These are phyloP conservation scores for Hapalemur alaotrensis DNA, from an alignment of 2,797 vertebrate genomes.

Conservation along the genomic window DNA sequence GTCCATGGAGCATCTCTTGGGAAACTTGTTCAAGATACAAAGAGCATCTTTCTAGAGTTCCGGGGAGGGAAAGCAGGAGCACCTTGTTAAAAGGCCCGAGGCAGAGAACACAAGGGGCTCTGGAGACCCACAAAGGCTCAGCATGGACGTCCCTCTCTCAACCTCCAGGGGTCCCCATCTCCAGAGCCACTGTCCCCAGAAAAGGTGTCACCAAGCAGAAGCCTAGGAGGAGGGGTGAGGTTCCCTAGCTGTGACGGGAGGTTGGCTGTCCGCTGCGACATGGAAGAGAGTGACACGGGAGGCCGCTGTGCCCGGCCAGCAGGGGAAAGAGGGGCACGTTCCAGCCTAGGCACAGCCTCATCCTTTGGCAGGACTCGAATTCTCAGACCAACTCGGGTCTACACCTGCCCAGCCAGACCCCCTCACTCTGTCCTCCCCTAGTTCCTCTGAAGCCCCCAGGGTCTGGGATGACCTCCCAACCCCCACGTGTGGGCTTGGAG, in stretches of 20 bases:
- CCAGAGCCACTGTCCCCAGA: background rate
- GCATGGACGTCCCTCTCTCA: background rate
- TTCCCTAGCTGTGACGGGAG: background rate
- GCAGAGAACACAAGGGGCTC: background rate
- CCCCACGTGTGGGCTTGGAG: background rate
- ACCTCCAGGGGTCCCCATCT: background rate
- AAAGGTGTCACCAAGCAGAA: background rate
- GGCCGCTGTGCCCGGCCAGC: background rate
- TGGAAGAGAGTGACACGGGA: background rate
- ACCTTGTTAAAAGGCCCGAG: background rate
- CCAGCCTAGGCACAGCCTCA: background rate
- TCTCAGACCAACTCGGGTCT: background rate
- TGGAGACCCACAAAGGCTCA: background rate
- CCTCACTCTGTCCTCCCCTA: background rate
- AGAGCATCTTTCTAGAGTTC: background rate
- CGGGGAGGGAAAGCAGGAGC: background rate
- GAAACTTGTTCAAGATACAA: background rate
- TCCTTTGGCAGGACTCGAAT: background rate
- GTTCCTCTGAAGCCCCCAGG: background rate
- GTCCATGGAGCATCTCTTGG: background rate
- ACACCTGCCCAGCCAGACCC: background rate
- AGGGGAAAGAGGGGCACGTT: background rate
- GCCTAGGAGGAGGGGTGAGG: background rate
- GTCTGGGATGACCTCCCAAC: background rate
- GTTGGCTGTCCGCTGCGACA: no score